Base-by-base conservation (phyloP, 2,888 invertebrate species). In the Timema podura region DNA sequence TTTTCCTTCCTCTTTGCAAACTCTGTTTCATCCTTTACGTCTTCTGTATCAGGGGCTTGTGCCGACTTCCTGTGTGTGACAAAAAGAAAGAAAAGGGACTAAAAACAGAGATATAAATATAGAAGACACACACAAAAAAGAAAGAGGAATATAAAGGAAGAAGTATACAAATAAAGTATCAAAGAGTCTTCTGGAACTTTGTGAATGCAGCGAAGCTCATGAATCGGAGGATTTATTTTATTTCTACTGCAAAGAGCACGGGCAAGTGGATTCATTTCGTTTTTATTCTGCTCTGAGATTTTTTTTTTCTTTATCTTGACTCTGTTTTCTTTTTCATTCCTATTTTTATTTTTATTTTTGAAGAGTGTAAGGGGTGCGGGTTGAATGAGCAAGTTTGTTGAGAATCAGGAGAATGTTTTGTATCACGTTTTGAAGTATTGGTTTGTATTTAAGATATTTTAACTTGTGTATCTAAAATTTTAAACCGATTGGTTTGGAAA, bases 141-240 rank as follows among this genome's bases (percentile, higher is more conserved):
- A 46, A 16, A 64, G 11, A 65, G 10, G 15, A 46, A 45, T 10
- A 45, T 30, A 6, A 13, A 13, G 5, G 61, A 45, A 15, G 44
- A 30, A 5, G 30, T 13, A n/a, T 9, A 5, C 47, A 46, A 65
- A 65, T 65, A 65, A 65, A 65, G 61, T 65, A 65, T 48, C 47
- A 11, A 47, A 10, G 65, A 65, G 47, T 47, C 48, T 45, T 47
- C 46, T 30, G 11, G 48, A 47, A 65, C 48, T 65, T 65, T 48
- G 47, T 48, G 47, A 65, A 65, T 48, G 65, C 65, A 65, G 65
- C 48, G 47, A 65, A 65, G 65, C 48, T 65, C 48, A 65, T 65
- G 48, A 65, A 48, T 48, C 65, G 47, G 65, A 65, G 48, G 65
- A 65, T 65, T 61, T 61, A 61, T 61, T 61, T 44, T 45, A 61